These are phyloP conservation scores for Heliothis subflexa DNA, from an alignment of 1,140 invertebrate species.

Conservation along the genomic window DNA sequence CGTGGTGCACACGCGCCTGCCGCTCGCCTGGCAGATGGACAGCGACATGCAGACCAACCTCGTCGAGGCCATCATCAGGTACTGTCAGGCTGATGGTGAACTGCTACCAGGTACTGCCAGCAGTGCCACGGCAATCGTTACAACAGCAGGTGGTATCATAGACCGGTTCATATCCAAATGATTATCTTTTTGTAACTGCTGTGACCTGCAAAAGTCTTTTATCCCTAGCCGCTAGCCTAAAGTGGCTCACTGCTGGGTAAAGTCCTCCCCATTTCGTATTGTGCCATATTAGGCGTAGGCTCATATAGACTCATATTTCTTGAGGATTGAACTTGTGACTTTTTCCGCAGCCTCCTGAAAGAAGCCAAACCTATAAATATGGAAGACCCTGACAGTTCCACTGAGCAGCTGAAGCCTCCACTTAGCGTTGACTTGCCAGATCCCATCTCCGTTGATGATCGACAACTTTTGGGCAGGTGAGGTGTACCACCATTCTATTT, in stretches of 20 bases:
- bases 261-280: too few species aligned
- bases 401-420: slow-evolving; percentile 72
- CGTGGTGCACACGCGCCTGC: slow-evolving; percentile 94
- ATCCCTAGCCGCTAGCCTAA: too few species aligned
- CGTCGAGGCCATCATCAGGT: slow-evolving; percentile 98
- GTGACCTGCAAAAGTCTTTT: too few species aligned
- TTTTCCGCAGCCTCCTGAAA: slow-evolving; percentile 89
- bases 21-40: slow-evolving; percentile 95
- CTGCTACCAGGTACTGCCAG: slow-evolving; percentile 89
- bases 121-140: slow-evolving; percentile 96
- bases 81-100: neutral
- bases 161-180: slow-evolving; percentile 88
- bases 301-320: too few species aligned
- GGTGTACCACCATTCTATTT: slow-evolving; percentile 60
- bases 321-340: too few species aligned
- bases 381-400: slow-evolving; percentile 86
- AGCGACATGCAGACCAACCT: slow-evolving; percentile 96
- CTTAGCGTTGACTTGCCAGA: slow-evolving; percentile 82
- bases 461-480: slow-evolving; percentile 93
- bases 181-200: too few species aligned
- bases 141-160: slow-evolving; percentile 84
- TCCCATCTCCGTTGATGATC: slow-evolving; percentile 91
- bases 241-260: too few species aligned
- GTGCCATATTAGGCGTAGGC: too few species aligned
- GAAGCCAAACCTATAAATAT: slow-evolving; percentile 92